phyloP scores from a whole-genome alignment of 2,113 vertebrate species.

The Aspidoscelis tigris region DNA sequence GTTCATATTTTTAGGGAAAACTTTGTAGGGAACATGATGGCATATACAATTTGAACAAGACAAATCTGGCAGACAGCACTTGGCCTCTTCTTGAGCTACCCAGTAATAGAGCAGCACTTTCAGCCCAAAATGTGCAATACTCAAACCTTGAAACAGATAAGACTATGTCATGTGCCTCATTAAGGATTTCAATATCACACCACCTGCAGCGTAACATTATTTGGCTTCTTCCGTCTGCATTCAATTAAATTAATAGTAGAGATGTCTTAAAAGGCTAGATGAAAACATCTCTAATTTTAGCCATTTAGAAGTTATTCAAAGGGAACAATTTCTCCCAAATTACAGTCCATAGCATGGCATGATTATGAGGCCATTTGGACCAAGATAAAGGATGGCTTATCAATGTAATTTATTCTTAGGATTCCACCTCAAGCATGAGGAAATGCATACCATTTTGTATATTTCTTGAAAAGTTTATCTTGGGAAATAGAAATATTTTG shows the following conservation, averaged over 20 bases:
- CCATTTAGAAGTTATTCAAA: not conserved
- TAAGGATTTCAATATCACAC: not conserved
- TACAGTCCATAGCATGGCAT: not conserved
- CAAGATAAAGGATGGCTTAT: too few species aligned
- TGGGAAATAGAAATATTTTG: not conserved
- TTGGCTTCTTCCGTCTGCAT: not conserved
- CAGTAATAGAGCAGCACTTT: too few species aligned
- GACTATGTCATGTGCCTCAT: too few species aligned
- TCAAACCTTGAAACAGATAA: too few species aligned
- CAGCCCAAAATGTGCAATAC: too few species aligned
- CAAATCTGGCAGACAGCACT: not conserved
- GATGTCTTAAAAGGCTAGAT: not conserved
- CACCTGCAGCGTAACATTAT: not conserved
- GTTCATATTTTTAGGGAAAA: not conserved
- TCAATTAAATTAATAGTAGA: not conserved
- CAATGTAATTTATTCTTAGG: not conserved
- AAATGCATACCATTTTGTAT: not conserved
- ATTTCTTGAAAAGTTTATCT: constrained; percentile 39
- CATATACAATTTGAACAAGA: not conserved
- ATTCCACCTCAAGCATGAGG: constrained; percentile 21
- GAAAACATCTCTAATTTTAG: not conserved
- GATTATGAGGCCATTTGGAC: not conserved
- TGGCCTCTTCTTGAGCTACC: too few species aligned
- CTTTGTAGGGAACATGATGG: too few species aligned
- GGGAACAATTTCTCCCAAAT: not conserved